Base-by-base conservation (phyloP, 2,113 vertebrate genomes). In the Piaya cayana region DNA sequence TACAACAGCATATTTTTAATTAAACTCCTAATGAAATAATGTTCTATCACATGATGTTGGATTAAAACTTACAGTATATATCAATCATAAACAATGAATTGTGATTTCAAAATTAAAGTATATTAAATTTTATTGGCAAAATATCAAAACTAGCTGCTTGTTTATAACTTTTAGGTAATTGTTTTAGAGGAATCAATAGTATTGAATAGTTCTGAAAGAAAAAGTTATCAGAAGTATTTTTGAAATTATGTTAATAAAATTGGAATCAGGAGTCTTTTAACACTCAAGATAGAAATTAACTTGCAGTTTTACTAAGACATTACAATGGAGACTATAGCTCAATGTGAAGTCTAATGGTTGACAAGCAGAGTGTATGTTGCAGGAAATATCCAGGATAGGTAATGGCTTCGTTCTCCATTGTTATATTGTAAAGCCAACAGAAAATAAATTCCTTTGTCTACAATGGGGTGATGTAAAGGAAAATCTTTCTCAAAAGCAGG, bases 31-130 rank as follows among this genome's bases (percentile, higher is more conserved):
- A 82, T 74, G 74, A 84, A 95, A 90, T 89, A 88, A 88, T 65
- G 2, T 72, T 88, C 26, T 71, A 49, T 81, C 30, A 88, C 87
- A 75, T 92, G 88, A 49, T 34, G 6, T 50, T 86, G 62, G 56
- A 82, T 32, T 88, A 53, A 80, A 94, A 82, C 4, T 75, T 94
- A 81, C 34, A 77, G 30, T 53, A 81, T 65, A 14, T 58, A 23
- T 9, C 68, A 96, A 93, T 88, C 89, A 83, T 64, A 89, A 47
- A 62, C 91, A 85, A 22, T 55, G 82, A 91, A 93, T 93, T 87
- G 22, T 16, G 39, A 87, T 89, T 94, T 94, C 50, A 91, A 80
- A 85, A 88, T 93, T 74, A 80, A 89, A 70, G 6, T 67, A 52
- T 72, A 86, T 79, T 72, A 69, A 32, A 69, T 74, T 84, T 76